Base-by-base conservation (phyloP, 2,888 invertebrate genomes). In the Caenorhabditis macrosperma region DNA sequence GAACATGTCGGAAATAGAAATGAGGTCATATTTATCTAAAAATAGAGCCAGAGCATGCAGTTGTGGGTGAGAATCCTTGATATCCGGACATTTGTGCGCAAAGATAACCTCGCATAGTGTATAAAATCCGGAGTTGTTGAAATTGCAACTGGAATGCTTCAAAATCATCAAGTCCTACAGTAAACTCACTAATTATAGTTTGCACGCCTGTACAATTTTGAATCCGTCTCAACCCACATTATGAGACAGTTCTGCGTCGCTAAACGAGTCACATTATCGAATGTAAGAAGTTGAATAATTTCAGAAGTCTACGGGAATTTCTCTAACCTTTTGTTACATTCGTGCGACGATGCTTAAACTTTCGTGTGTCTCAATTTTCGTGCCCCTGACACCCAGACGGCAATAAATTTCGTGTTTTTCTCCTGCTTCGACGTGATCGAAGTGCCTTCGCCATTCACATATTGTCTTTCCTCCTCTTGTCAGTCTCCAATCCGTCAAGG, bases 401-500 rank as follows among this genome's bases (percentile, higher is more conserved):
- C n/a, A n/a, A n/a, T n/a, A n/a, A n/a, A n/a, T n/a, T n/a, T n/a
- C n/a, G n/a, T n/a, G n/a, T n/a, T n/a, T n/a, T n/a, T n/a, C n/a
- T n/a, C n/a, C n/a, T n/a, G n/a, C n/a, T n/a, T n/a, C n/a, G n/a
- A n/a, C n/a, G n/a, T n/a, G n/a, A n/a, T n/a, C n/a, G n/a, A n/a
- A n/a, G n/a, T n/a, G n/a, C n/a, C n/a, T n/a, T n/a, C n/a, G n/a
- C n/a, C n/a, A n/a, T n/a, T n/a, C n/a, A n/a, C n/a, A n/a, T n/a
- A n/a, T n/a, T n/a, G n/a, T n/a, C n/a, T n/a, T n/a, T n/a, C n/a
- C n/a, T n/a, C n/a, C n/a, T n/a, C n/a, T n/a, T n/a, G n/a, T 35
- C 15, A 38, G n/a, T 63, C 38, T 63, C 63, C 24, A 63, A 38
- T 7, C 63, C 63, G 35, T 50, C 50, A 63, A 38, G 1, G 50